These are phyloP conservation scores for Molossus alvarezi DNA, from an alignment of 2,797 vertebrate species.

Conservation along the genomic window DNA sequence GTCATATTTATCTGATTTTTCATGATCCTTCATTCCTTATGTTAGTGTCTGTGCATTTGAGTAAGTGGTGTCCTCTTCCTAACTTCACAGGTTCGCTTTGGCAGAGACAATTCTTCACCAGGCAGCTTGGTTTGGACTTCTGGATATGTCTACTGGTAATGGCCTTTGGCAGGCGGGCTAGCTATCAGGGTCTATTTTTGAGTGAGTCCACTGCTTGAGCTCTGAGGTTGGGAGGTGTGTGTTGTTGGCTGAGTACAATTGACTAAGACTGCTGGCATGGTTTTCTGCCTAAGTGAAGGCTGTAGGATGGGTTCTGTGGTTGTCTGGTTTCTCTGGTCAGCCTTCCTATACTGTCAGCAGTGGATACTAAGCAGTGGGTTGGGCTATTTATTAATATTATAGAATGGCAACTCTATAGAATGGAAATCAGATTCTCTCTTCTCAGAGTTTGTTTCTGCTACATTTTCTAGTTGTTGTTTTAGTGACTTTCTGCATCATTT, in stretches of 20 bases:
- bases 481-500: slow-evolving; percentile 1
- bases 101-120: neutral
- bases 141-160: neutral
- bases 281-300: neutral
- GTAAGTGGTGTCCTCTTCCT: neutral
- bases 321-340: neutral
- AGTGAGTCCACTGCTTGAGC: neutral
- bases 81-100: neutral
- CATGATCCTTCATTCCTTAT: neutral
- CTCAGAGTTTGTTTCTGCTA: neutral
- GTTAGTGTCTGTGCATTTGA: neutral
- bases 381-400: neutral
- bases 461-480: neutral
- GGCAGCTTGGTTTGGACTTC: slow-evolving; percentile 12
- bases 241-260: neutral
- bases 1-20: neutral
- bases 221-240: neutral
- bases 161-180: neutral
- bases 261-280: neutral
- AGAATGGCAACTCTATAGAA: neutral
- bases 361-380: neutral
- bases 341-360: neutral
- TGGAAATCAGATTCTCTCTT: neutral
- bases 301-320: neutral
- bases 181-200: neutral